A percentile compares a stretch with the other conserved stretches of the same genome.
phyloP scores from a whole-genome alignment of 2,888 invertebrate genomes.

The Formica aserva region DNA sequence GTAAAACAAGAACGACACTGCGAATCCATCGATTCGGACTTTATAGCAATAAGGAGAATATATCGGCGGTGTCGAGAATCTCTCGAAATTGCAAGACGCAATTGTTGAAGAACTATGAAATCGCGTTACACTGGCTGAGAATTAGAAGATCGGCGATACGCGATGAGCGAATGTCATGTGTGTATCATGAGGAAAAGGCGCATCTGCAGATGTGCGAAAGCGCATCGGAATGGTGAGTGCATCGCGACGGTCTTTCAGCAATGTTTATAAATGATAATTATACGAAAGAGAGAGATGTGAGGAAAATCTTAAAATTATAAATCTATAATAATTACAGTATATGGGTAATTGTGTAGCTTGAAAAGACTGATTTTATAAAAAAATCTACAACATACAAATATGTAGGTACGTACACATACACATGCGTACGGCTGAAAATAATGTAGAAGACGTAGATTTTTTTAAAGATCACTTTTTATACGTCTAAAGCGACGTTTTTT shows the following conservation, averaged over 20 bases:
- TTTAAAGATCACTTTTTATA: not conserved
- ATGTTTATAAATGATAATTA: not conserved
- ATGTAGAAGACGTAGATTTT: not conserved
- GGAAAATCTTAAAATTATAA: not conserved
- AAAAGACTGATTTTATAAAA: not conserved
- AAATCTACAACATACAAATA: too few species aligned
- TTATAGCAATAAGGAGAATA: not conserved
- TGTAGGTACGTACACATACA: too few species aligned
- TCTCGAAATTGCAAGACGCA: conserved; percentile 40
- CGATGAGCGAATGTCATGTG: conserved; percentile 28
- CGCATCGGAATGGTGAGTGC: conserved; percentile 35
- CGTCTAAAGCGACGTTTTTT: not conserved
- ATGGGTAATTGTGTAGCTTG: not conserved
- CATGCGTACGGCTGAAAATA: not conserved
- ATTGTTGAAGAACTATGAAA: conserved; percentile 23
- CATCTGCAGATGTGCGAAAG: not conserved
- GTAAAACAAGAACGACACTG: not conserved
- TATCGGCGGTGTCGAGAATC: conserved; percentile 28
- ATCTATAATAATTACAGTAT: not conserved
- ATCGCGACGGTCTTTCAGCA: not conserved
- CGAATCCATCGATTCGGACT: not conserved
- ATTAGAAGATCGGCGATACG: conserved; percentile 20
- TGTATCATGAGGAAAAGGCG: conserved; percentile 12
- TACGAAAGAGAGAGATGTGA: not conserved
- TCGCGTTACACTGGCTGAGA: conserved; percentile 47